Evolutionary conservation across 2,113 vertebrate genomes (phyloP), one percentile per base, ranked within the genome.

Genomic region (Melanostigma gelatinosum): DNA sequence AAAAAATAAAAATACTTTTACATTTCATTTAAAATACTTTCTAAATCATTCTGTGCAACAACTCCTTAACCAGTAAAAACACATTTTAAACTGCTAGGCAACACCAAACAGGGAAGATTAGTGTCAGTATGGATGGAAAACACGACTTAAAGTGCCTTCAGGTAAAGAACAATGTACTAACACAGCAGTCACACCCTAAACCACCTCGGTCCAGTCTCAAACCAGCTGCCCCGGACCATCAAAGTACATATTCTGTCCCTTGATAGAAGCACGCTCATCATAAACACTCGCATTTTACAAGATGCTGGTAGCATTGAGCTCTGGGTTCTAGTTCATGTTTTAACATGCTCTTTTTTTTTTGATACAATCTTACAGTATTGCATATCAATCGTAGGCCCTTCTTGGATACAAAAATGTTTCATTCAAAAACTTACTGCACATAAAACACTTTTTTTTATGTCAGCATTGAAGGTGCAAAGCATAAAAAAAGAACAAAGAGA

Each of bases 401-500:
- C 8, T 27, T 10, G 1, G 16, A 71, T 67, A 48, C 42, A 48
- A 63, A 66, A 58, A 64, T 24, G 42, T 60, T 50, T 29, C 8
- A 50, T 58, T 85, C 29, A 46, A 38, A 24, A 74, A 70, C 69
- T 22, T 34, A 3, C 24, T 24, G 7, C 22, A 29, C 16, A 20
- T 72, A 10, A 24, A 2, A 61, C 6, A 38, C 15, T 70, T 46
- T 48, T 20, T 20, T 40, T 48, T 8, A 40, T 48, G 38, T 34
- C 46, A 62, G 57, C 44, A 44, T 27, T 34, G 24, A 72, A 18
- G 38, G n/a, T 9, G 10, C 7, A 15, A 12, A 9, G 27, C 6
- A 52, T 46, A 2, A 34, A 46, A 34, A 57, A 62, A 67, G 62
- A 62, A 22, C 24, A 64, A 70, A 61, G 48, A 70, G 46, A 77